Base-by-base conservation (phyloP, 2,113 vertebrate species). In the Anser cygnoides region DNA sequence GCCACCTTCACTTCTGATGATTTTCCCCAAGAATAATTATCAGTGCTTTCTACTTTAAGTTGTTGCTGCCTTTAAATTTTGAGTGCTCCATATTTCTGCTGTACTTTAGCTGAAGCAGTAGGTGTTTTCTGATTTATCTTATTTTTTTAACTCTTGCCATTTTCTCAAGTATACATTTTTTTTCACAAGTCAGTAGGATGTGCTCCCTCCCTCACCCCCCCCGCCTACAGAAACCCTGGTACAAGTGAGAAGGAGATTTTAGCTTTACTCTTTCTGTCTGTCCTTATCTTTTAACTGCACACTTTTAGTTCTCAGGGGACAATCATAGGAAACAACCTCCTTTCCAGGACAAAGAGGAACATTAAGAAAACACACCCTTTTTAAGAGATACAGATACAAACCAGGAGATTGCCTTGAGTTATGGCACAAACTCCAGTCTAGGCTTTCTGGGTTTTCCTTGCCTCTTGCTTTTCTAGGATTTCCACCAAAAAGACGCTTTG, bases 321-420 rank as follows among this genome's bases (percentile, higher is more conserved):
- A 85, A 61, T 55, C 2, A 1, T 6, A 86, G 44, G 67, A 86
- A 93, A 66, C 58, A 82, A 75, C 13, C 88, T 90, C 28, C 28
- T 83, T 92, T 88, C 63, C 58, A 88, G 54, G 29, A 65, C 49
- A 90, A 92, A 83, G 54, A 92, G 67, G 71, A 88, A 75, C 57
- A 68, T 20, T 18, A 43, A 87, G 43, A 39, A 76, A 88, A 73
- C 71, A 93, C 78, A 57, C 49, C 52, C 58, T 75, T 55, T 50
- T 63, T 26, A 67, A 85, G 46, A 63, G 12, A 76, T 65, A 37
- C n/a, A 2, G 2, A 15, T 65, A 62, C 16, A 70, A 93, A 78
- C 21, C 59, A 67, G 75, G 73, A 26, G 26, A 41, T n/a, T 91
- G 54, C 58, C 59, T 79, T 20, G n/a, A 88, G 25, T 7, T 83